phyloP scores from a whole-genome alignment of 2,797 vertebrate species.

The Australoheros facetus region DNA sequence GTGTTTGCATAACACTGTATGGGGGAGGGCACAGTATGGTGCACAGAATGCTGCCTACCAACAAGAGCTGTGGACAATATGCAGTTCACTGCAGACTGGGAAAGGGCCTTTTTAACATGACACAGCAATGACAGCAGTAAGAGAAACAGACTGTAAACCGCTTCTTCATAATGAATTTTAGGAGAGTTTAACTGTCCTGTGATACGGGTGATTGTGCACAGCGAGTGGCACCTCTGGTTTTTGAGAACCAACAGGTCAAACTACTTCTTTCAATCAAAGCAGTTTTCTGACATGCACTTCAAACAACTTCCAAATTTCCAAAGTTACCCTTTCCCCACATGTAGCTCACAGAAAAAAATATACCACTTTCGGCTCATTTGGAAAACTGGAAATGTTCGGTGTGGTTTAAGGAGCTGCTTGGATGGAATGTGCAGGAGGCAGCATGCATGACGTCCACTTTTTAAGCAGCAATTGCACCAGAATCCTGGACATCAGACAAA shows the following conservation, averaged over 20 bases:
- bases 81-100: neutral
- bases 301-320: too few species aligned
- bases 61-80: neutral
- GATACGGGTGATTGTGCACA: neutral
- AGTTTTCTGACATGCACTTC: too few species aligned
- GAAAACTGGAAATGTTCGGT: too few species aligned
- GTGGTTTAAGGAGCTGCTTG: too few species aligned
- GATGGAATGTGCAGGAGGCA: too few species aligned
- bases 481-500: too few species aligned
- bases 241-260: neutral
- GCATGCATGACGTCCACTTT: too few species aligned
- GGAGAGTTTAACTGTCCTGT: neutral
- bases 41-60: neutral
- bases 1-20: neutral
- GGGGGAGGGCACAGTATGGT: neutral
- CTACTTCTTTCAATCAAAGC: neutral
- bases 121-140: neutral
- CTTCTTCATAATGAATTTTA: neutral
- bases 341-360: too few species aligned
- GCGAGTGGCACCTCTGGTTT: neutral
- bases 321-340: too few species aligned
- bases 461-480: too few species aligned
- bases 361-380: too few species aligned
- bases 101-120: neutral
- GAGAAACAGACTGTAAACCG: neutral